Conservation (phyloP, 2,888 invertebrate genomes). For the Drosophila koepferae region DNA sequence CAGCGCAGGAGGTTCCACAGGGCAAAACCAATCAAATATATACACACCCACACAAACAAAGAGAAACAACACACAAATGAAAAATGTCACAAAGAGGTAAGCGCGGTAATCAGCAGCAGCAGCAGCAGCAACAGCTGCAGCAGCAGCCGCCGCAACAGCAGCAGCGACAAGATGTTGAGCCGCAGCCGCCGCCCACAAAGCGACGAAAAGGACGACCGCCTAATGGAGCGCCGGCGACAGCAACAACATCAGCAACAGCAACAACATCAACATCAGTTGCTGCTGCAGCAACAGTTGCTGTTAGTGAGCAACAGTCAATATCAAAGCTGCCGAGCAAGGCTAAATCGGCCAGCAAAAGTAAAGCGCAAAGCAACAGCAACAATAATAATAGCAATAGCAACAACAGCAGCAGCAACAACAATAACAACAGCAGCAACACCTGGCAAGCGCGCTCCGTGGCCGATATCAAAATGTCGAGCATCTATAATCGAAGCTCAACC, state of each 20-base stretch:
- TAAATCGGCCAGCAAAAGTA: slow-evolving; percentile 63
- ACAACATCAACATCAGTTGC: slow-evolving; percentile 38
- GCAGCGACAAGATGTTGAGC: slow-evolving; percentile 85
- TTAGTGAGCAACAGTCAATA: slow-evolving; percentile 53
- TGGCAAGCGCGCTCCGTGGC: slow-evolving; percentile 94
- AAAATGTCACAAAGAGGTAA: slow-evolving; percentile 92
- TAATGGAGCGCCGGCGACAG: slow-evolving; percentile 78
- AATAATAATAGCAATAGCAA: slow-evolving; percentile 40
- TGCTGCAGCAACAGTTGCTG: slow-evolving; percentile 72
- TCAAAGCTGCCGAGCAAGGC: slow-evolving; percentile 63
- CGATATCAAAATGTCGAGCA: slow-evolving; percentile 95
- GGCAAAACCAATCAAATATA: slow-evolving; percentile 53
- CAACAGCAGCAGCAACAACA: slow-evolving; percentile 37
- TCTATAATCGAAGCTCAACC: slow-evolving; percentile 93
- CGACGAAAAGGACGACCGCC: slow-evolving; percentile 91
- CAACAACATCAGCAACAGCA: slow-evolving; percentile 68
- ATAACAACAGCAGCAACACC: slow-evolving; percentile 54
- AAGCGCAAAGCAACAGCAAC: slow-evolving; percentile 60
- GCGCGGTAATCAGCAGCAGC: slow-evolving; percentile 88
- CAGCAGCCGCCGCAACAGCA: slow-evolving; percentile 86
- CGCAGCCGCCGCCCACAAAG: slow-evolving; percentile 88
- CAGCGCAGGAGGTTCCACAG: slow-evolving; percentile 42
- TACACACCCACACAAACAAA: slow-evolving; percentile 46
- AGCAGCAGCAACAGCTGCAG: slow-evolving; percentile 86
- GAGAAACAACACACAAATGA: slow-evolving; percentile 72